Base-by-base conservation (phyloP, 2,797 vertebrate genomes). In the Carduelis carduelis region DNA sequence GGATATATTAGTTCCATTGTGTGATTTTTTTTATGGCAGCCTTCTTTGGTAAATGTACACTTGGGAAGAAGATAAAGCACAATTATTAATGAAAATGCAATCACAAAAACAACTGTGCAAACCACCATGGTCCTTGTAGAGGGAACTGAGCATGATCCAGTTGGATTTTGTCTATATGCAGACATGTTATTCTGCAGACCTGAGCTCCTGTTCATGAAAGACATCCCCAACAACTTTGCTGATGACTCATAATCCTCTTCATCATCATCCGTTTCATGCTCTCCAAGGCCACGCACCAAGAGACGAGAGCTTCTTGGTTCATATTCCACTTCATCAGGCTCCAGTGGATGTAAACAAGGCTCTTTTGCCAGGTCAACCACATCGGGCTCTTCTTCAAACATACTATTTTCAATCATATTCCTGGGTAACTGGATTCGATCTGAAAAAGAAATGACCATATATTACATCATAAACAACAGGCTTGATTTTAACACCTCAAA, bases 401-500 rank as follows among this genome's bases (percentile, higher is more conserved):
- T 99, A 96, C 98, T 99, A 98, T 99, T 99, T 98, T 99, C 99
- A 96, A 99, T 99, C 99, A 99, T 99, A 98, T 99, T 99, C 97
- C 99, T 98, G 16, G 99, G 99, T 87, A 99, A 98, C 86, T 98
- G 98, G 89, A 98, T 97, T 93, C 72, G 98, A 91, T 99, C 99
- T 99, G 93, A 43, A 97, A 95, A 53, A 97, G 68, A 95, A 83
- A 96, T 87, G 14, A 61, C 79, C 6, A 23, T 17, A 9, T 10
- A 12, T 87, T 37, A 88, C 9, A 49, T 4, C 35, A 78, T 10
- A 77, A 93, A 69, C 39, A 83, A 93, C 47, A 77, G 28, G 16
- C 6, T 11, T 37, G 8, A 63, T 15, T n/a, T 3, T 34, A 83
- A 81, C 11, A 44, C 2, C 8, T 66, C 35, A 12, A 50, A 80